Evolutionary conservation across 2,113 vertebrate genomes (phyloP), one percentile per base, ranked within the genome.

Genomic region (Gobius niger): DNA sequence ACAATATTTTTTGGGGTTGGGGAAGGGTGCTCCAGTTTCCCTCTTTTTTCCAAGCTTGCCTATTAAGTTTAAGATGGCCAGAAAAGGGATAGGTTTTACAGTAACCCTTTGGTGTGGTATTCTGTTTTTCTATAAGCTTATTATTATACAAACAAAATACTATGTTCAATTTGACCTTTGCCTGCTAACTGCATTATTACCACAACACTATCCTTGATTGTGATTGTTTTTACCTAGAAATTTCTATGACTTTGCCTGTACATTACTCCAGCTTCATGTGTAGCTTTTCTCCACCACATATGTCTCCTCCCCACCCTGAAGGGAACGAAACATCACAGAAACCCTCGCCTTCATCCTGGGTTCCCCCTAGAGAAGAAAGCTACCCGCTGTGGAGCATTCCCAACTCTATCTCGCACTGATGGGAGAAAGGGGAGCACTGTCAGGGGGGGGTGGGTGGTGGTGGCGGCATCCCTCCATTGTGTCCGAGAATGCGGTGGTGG

Each of bases 261-360:
- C 41, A 67, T 61, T 80, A 57, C 65, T 71, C 67, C 64, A 61
- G 78, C 70, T 82, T 84, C 88, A 77, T 93, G 90, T 91, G 91
- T 85, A 90, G 88, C 85, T 84, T 80, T 73, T 81, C 85, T 88
- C 82, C 87, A 88, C 88, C 85, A 53, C 52, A 18, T 19, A 88
- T 78, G 78, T 88, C 86, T 88, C 82, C 84, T 87, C 83, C 83
- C 88, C 86, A 91, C 90, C 89, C 82, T 81, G 87, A 84, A 90
- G 86, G 74, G 84, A 88, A 85, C 81, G 82, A 52, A 83, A 91
- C 92, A 91, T 93, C 90, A 93, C 89, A 92, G 67, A 86, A 77
- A 72, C 74, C 90, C 84, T 82, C 65, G 89, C 87, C 79, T 88
- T 84, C 85, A 87, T 83, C 72, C 82, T 75, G 67, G 63, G 82